These are phyloP conservation scores for Rhagoletis pomonella DNA, from an alignment of 1,140 invertebrate genomes.

Conservation along the genomic window DNA sequence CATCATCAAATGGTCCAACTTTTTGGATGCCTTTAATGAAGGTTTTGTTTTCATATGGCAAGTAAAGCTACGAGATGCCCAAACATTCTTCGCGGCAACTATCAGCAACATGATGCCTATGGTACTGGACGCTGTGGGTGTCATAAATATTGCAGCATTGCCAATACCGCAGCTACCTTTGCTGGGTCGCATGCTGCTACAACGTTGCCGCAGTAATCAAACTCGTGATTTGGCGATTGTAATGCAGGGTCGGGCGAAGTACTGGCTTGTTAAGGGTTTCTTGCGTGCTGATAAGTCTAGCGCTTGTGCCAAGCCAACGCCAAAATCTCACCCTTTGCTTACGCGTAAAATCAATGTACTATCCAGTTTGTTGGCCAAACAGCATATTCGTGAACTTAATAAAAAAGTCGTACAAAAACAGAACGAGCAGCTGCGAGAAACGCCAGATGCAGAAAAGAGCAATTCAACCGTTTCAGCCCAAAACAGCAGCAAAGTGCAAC, in stretches of 20 bases:
- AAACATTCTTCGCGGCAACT: conserved; percentile 66
- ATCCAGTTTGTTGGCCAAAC: conserved; percentile 68
- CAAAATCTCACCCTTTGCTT: conserved; percentile 66
- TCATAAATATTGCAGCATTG: conserved; percentile 64
- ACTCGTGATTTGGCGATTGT: conserved; percentile 67
- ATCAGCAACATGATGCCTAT: conserved; percentile 68
- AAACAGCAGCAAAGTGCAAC: not conserved
- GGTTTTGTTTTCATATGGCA: conserved; percentile 69
- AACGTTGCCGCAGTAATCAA: conserved; percentile 60
- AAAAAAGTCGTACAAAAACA: conserved; percentile 52
- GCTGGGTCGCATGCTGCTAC: conserved; percentile 65
- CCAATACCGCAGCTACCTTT: conserved; percentile 59
- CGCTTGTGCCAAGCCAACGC: conserved; percentile 69
- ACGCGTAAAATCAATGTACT: conserved; percentile 70
- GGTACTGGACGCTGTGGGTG: conserved; percentile 63
- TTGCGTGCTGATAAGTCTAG: conserved; percentile 64
- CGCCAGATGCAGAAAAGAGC: not conserved
- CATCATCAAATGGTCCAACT: conserved; percentile 70
- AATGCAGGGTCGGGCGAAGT: conserved; percentile 69
- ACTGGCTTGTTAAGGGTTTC: conserved; percentile 70
- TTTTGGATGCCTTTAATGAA: conserved; percentile 66
- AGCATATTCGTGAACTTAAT: conserved; percentile 63
- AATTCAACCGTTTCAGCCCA: not conserved
- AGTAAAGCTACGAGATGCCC: conserved; percentile 63
- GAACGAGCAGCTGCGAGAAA: not conserved